phyloP scores from a whole-genome alignment of 1,140 invertebrate genomes.

The Callitettix versicolor region DNA sequence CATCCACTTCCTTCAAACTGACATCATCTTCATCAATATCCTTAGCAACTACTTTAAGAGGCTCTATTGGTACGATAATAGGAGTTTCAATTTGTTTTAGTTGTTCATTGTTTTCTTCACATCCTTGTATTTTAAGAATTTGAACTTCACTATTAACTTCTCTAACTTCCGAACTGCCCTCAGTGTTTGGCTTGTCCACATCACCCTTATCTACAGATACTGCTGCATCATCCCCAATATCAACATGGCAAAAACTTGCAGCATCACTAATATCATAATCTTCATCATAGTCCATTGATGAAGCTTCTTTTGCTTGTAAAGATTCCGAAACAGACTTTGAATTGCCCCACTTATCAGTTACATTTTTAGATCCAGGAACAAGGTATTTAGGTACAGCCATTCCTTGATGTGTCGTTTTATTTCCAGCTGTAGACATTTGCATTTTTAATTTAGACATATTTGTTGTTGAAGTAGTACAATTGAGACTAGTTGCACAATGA shows the following conservation, averaged over 20 bases:
- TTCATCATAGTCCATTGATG: slow-evolving; percentile 14
- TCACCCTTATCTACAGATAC: slow-evolving; percentile 22
- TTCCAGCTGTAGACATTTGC: slow-evolving; percentile 17
- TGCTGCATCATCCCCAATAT: slow-evolving; percentile 15
- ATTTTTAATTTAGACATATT: not conserved
- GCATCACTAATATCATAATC: slow-evolving; percentile 18
- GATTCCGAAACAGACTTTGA: not conserved
- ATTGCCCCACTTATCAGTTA: not conserved
- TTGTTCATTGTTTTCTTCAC: not conserved
- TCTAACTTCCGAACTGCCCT: not conserved
- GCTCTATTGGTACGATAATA: too few species aligned
- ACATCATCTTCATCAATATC: too few species aligned
- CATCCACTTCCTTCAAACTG: too few species aligned
- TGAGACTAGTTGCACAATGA: not conserved
- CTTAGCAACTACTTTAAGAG: too few species aligned
- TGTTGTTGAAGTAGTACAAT: slow-evolving; percentile 22
- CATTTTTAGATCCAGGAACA: not conserved
- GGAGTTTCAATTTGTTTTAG: not conserved
- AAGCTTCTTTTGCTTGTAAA: slow-evolving; percentile 1
- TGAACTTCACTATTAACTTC: not conserved
- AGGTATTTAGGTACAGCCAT: not conserved
- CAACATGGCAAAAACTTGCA: slow-evolving; percentile 22
- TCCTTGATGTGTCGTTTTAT: slow-evolving; percentile 12
- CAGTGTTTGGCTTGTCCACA: not conserved
- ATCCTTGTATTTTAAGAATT: not conserved